Percentiles rank a stretch among this genome's conserved stretches.
Conservation (phyloP, 2,888 invertebrate species). For the Acleris emargana region DNA sequence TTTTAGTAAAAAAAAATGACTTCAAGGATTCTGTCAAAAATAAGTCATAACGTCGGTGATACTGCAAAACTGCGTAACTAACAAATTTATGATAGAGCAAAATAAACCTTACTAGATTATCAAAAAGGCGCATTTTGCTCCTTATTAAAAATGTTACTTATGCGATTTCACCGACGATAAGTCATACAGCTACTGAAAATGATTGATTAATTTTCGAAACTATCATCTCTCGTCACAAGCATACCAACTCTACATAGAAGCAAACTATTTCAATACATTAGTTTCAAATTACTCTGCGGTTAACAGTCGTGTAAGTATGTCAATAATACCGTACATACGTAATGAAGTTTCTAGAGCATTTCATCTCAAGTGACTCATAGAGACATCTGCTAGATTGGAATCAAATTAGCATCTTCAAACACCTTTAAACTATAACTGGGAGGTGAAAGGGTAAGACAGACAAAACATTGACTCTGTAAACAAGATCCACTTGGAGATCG, state of each 20-base stretch:
- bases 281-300: constrained; percentile 24
- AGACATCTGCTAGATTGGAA: constrained; percentile 45
- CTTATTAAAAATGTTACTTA: too few relatives aligned
- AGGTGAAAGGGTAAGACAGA: constrained; percentile 45
- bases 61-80: too few relatives aligned
- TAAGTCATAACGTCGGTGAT: too few relatives aligned
- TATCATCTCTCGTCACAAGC: constrained; percentile 9
- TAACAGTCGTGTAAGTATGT: constrained; percentile 28
- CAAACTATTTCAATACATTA: constrained; percentile 33
- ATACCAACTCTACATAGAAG: not conserved
- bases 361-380: constrained; percentile 44
- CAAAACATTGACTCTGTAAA: constrained; percentile 48
- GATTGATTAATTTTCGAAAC: constrained; percentile 15
- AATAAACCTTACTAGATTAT: too few relatives aligned
- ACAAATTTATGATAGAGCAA: too few relatives aligned
- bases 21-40: not conserved
- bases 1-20: not conserved
- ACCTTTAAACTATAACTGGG: constrained; percentile 41
- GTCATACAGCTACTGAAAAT: not conserved
- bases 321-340: constrained; percentile 26
- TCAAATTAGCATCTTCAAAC: constrained; percentile 54
- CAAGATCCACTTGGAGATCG: constrained; percentile 37
- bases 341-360: constrained; percentile 42
- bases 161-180: too few relatives aligned
- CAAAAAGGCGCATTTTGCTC: too few relatives aligned